These are phyloP conservation scores for Rissa tridactyla DNA, from an alignment of 2,113 vertebrate genomes.

Conservation along the genomic window DNA sequence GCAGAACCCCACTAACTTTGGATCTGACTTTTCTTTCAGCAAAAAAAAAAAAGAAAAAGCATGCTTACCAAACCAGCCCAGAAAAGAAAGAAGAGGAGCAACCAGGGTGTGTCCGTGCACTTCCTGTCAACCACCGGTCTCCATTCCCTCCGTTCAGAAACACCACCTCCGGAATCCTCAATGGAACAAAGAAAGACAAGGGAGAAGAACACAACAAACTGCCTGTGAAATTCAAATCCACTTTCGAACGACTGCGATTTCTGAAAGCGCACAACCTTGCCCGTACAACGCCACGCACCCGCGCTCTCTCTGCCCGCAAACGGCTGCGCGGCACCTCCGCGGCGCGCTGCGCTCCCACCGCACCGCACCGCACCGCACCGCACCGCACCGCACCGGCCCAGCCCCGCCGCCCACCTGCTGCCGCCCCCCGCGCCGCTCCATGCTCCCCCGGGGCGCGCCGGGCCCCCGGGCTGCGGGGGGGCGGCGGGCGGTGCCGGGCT, in stretches of 20 bases:
- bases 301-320: too few species aligned
- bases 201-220: not conserved
- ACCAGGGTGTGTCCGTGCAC: conserved; percentile 75
- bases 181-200: not conserved
- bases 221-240: not conserved
- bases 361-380: not conserved
- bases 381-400: not conserved
- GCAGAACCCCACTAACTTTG: not conserved
- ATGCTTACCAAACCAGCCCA: conserved; percentile 78
- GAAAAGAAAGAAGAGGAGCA: conserved; percentile 78
- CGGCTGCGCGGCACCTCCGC: rapidly evolving
- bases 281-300: rapidly evolving
- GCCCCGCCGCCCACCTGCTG: not conserved
- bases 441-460: not conserved
- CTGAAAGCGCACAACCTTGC: rapidly evolving
- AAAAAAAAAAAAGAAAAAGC: not conserved
- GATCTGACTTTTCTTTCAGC: not conserved
- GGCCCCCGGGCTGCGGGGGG: too few species aligned
- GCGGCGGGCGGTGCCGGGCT: too few species aligned
- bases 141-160: conserved; percentile 62
- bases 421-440: not conserved
- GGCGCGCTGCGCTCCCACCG: not conserved
- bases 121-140: conserved; percentile 69
- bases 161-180: conserved; percentile 50
- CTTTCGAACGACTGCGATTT: not conserved